Evolutionary conservation across 2,888 invertebrate species (phyloP).

Genomic region (Atherix ibis): DNA sequence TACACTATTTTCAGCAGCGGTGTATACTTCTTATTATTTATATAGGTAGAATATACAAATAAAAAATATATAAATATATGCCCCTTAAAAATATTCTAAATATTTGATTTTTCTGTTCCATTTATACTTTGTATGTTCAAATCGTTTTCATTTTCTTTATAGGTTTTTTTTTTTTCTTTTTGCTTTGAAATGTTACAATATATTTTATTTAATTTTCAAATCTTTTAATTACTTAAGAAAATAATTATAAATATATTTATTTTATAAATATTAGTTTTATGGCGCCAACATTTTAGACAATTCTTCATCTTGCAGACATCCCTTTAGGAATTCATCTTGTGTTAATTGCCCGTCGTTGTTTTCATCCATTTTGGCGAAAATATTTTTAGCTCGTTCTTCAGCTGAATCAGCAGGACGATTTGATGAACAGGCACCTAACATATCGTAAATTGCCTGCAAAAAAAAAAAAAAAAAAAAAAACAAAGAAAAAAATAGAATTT

Average conservation of each 20-base stretch:
- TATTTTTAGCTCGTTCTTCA: constrained; percentile 94
- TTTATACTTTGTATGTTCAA: no score
- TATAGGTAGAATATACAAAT: no score
- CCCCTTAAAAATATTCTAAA: no score
- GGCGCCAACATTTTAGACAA: constrained; percentile 88
- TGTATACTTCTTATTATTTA: no score
- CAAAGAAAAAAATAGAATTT: no score
- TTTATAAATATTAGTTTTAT: constrained; percentile 37
- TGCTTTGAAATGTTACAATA: not conserved
- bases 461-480: constrained; percentile 7
- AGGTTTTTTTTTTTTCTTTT: not conserved
- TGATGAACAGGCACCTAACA: constrained; percentile 94
- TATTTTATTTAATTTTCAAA: constrained; percentile 2
- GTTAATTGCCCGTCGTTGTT: constrained; percentile 97
- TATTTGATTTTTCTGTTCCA: no score
- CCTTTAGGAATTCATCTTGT: constrained; percentile 95
- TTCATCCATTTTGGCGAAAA: constrained; percentile 98
- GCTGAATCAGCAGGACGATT: constrained; percentile 91
- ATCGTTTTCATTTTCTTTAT: not conserved
- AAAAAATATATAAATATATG: no score
- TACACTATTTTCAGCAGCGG: no score
- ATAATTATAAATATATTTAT: not conserved
- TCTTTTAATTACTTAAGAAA: constrained; percentile 1
- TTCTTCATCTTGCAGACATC: constrained; percentile 92
- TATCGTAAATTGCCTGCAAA: constrained; percentile 95